These are phyloP conservation scores for Coenonympha glycerion DNA, from an alignment of 2,888 invertebrate genomes.

Conservation along the genomic window DNA sequence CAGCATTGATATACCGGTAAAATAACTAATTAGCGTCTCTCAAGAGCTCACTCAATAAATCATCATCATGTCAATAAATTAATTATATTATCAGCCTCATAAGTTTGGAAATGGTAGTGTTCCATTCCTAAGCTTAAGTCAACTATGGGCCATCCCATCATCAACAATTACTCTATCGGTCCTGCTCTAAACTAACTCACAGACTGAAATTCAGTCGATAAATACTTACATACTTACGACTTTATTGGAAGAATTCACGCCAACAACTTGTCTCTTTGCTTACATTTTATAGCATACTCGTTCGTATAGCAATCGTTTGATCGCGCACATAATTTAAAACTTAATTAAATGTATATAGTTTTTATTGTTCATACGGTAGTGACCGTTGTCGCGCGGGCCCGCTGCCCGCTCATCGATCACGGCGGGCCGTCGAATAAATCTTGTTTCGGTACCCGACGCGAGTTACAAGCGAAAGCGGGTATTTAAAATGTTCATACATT, in stretches of 20 bases:
- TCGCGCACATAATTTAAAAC: slow-evolving; percentile 7
- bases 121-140: no score
- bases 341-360: slow-evolving; percentile 27
- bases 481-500: no score
- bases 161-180: no score
- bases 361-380: slow-evolving; percentile 48
- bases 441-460: slow-evolving; percentile 32
- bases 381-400: slow-evolving; percentile 45
- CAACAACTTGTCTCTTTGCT: not conserved
- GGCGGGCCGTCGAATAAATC: slow-evolving; percentile 65
- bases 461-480: slow-evolving; percentile 18
- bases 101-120: no score
- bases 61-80: no score
- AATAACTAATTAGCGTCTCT: no score
- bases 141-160: no score
- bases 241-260: not conserved
- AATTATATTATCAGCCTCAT: no score
- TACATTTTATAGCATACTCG: not conserved
- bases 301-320: not conserved
- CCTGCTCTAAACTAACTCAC: no score
- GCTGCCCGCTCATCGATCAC: slow-evolving; percentile 63
- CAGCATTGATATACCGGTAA: no score
- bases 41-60: no score
- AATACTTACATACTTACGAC: not conserved
- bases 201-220: no score